A percentile compares a stretch with the other conserved stretches of the same genome.
phyloP scores from a whole-genome alignment of 2,113 vertebrate species.

The Lampris incognitus region DNA sequence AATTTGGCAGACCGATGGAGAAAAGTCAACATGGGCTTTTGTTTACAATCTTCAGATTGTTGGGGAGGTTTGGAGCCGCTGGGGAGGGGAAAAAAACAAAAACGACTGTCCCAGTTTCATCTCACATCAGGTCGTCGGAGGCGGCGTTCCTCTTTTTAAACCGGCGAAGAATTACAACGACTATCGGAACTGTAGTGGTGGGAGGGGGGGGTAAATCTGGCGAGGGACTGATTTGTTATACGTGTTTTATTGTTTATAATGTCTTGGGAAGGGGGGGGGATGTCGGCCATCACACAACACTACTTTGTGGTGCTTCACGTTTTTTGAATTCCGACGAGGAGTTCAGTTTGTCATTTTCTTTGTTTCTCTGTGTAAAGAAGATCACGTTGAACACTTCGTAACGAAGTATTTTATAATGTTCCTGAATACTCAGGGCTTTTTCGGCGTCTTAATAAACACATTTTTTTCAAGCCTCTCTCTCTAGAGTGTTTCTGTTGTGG shows the following conservation, averaged over 20 bases:
- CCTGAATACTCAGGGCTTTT: conserved; percentile 81
- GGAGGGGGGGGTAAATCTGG: neutral
- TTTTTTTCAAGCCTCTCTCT: conserved; percentile 63
- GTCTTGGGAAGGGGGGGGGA: neutral
- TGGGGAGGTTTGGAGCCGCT: conserved; percentile 3
- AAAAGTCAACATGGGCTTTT: conserved; percentile 17
- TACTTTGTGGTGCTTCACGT: conserved; percentile 67
- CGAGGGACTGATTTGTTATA: conserved; percentile 9
- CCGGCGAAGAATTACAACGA: neutral
- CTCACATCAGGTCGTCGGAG: too few species aligned
- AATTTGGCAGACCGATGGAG: too few species aligned
- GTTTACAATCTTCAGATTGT: conserved; percentile 53
- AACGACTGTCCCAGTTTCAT: neutral
- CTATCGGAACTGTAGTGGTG: neutral
- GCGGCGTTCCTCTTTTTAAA: too few species aligned
- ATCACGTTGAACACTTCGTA: conserved; percentile 78
- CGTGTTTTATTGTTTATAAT: conserved; percentile 10
- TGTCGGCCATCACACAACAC: conserved; percentile 19
- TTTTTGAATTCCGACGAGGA: conserved; percentile 58
- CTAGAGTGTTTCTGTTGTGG: neutral
- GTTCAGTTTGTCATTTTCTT: conserved; percentile 53
- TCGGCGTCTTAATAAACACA: conserved; percentile 82
- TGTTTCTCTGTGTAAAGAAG: conserved; percentile 63
- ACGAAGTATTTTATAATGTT: conserved; percentile 78
- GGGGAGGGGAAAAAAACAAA: too few species aligned